These are phyloP conservation scores for Gymnorhina tibicen DNA, from an alignment of 2,113 vertebrate genomes.

Conservation along the genomic window DNA sequence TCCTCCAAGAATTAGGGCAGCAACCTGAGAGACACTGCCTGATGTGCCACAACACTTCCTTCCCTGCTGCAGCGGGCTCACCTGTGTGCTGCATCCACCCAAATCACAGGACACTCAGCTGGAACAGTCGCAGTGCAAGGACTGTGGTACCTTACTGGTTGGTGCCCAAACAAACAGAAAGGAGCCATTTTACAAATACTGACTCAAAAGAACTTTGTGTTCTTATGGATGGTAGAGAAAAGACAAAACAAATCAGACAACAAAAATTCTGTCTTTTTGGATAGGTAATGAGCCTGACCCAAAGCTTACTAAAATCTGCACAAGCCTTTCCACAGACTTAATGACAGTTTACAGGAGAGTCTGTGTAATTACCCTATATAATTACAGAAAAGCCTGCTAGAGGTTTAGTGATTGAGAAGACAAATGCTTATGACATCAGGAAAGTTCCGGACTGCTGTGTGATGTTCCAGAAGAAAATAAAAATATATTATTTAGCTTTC, in stretches of 20 bases:
- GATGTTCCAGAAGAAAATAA: neutral
- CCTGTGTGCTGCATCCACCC: neutral
- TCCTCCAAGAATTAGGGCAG: neutral
- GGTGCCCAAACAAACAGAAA: neutral
- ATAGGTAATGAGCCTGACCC: neutral
- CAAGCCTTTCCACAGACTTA: neutral
- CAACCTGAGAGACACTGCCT: neutral
- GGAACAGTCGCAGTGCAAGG: neutral
- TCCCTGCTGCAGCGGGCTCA: neutral
- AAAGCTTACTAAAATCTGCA: neutral
- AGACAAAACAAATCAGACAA: neutral
- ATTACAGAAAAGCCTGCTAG: neutral
- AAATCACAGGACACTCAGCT: neutral
- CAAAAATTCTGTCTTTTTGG: neutral
- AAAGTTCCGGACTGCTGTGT: neutral
- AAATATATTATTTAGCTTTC: neutral
- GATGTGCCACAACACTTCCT: neutral
- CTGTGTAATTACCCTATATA: neutral
- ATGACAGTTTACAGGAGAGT: neutral
- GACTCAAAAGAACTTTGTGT: neutral
- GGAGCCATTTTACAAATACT: neutral
- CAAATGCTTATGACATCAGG: neutral
- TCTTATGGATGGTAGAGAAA: neutral
- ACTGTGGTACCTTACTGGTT: accelerated
- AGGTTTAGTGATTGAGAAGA: neutral